Percentiles rank a stretch among this genome's conserved stretches.
These are phyloP conservation scores for Aphelocoma coerulescens DNA, from an alignment of 2,113 vertebrate species.

Conservation along the genomic window DNA sequence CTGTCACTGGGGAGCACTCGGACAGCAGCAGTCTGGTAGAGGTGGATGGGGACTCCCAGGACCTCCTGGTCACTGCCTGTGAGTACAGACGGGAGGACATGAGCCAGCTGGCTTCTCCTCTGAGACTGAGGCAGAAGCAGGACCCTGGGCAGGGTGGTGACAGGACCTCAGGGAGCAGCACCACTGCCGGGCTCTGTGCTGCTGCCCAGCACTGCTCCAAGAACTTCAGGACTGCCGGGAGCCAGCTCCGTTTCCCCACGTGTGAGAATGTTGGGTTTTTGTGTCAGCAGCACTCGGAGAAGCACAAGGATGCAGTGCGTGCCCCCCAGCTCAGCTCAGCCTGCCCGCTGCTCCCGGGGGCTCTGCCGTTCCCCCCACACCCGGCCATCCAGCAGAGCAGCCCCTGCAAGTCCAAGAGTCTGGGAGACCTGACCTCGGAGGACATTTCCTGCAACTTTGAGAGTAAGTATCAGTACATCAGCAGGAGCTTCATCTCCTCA, in stretches of 20 bases:
- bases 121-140: conserved; percentile 38
- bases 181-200: background rate
- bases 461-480: conserved; percentile 95
- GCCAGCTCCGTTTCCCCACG: background rate
- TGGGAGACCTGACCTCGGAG: conserved; percentile 95
- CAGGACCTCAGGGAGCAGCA: background rate
- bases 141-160: background rate
- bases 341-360: background rate
- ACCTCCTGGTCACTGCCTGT: conserved; percentile 44
- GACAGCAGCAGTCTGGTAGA: conserved; percentile 78
- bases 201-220: background rate
- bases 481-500: conserved; percentile 87
- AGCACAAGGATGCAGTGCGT: background rate
- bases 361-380: background rate
- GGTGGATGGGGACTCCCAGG: conserved; percentile 77
- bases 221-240: background rate
- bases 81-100: conserved; percentile 36
- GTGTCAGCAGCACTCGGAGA: background rate
- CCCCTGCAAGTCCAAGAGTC: conserved; percentile 92
- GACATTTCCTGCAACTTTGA: conserved; percentile 96
- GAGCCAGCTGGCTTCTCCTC: conserved; percentile 57
- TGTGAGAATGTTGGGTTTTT: background rate
- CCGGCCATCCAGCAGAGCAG: conserved; percentile 62
- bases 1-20: conserved; percentile 62
- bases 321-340: background rate